phyloP scores from a whole-genome alignment of 2,888 invertebrate species.

The Endotricha flammealis region DNA sequence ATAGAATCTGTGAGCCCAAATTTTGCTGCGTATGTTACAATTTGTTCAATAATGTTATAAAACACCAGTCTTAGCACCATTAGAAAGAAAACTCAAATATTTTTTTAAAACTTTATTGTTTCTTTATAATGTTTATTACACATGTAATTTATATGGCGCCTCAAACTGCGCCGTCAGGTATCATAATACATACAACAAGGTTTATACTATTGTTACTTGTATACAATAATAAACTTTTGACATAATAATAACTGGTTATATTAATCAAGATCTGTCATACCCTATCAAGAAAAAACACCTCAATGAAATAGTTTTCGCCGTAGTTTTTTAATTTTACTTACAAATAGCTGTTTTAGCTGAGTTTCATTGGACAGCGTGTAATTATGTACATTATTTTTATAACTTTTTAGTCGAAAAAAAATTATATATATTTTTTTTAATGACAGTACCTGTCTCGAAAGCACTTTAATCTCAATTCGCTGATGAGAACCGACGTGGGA shows the following conservation, averaged over 20 bases:
- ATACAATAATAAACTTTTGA: slow-evolving; percentile 76
- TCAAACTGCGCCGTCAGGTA: slow-evolving; percentile 50
- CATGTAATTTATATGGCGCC: slow-evolving; percentile 66
- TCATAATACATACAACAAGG: slow-evolving; percentile 72
- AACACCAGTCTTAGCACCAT: too few species aligned
- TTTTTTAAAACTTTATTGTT: slow-evolving; percentile 75
- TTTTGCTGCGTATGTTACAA: too few species aligned
- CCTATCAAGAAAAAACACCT: slow-evolving; percentile 52
- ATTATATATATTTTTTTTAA: slow-evolving; percentile 45
- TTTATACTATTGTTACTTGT: slow-evolving; percentile 72
- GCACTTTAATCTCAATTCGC: slow-evolving; percentile 52
- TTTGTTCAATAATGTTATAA: too few species aligned
- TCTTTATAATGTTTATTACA: slow-evolving; percentile 76
- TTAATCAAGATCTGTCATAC: slow-evolving; percentile 59
- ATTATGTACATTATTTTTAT: slow-evolving; percentile 41
- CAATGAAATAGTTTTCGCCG: slow-evolving; percentile 29
- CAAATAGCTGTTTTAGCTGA: slow-evolving; percentile 33
- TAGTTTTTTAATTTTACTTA: slow-evolving; percentile 38
- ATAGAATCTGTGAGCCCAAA: too few species aligned
- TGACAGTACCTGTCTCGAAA: slow-evolving; percentile 68
- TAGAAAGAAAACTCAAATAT: slow-evolving; percentile 35
- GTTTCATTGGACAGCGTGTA: slow-evolving; percentile 39
- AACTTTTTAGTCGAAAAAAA: slow-evolving; percentile 16
- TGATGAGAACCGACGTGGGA: slow-evolving; percentile 43
- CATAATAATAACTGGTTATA: slow-evolving; percentile 75